Evolutionary conservation across 2,888 invertebrate genomes (phyloP).

Genomic region (Embidobia sp.): DNA sequence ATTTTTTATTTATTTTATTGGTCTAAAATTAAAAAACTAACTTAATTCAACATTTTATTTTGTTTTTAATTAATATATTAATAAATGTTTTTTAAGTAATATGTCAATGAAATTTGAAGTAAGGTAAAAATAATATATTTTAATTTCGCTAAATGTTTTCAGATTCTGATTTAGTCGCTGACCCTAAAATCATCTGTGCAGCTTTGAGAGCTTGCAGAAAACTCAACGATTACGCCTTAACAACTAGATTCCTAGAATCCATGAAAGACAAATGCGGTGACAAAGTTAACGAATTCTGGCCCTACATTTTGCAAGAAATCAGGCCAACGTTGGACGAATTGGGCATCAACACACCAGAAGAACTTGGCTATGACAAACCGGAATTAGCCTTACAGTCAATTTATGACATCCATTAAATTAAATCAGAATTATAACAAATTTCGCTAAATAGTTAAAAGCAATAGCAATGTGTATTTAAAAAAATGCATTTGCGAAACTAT

Average conservation of each 20-base stretch:
- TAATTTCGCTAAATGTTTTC: conserved; percentile 76
- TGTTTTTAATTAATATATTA: too few relatives aligned
- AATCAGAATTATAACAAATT: conserved; percentile 60
- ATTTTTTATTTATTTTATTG: too few relatives aligned
- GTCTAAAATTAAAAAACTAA: too few relatives aligned
- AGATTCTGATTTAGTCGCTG: conserved; percentile 96
- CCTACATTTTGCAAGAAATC: conserved; percentile 94
- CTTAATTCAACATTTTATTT: too few relatives aligned
- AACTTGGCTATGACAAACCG: conserved; percentile 98
- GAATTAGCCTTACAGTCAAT: conserved; percentile 92
- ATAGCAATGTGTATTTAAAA: conserved; percentile 21
- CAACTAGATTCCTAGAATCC: conserved; percentile 95
- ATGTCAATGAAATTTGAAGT: too few relatives aligned
- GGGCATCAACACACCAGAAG: conserved; percentile 96
- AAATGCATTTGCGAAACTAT: too few relatives aligned
- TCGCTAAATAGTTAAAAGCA: conserved; percentile 1
- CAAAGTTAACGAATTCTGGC: conserved; percentile 89
- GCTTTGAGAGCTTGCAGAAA: conserved; percentile 95
- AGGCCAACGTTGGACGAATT: conserved; percentile 95
- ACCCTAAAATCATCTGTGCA: conserved; percentile 93
- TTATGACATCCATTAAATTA: conserved; percentile 84
- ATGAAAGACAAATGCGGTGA: conserved; percentile 93
- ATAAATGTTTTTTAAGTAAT: too few relatives aligned
- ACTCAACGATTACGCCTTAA: conserved; percentile 96
- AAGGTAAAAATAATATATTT: too few relatives aligned